Conservation (phyloP, 92 coral and sea anemone species). For the Phenganax stokvisi region DNA sequence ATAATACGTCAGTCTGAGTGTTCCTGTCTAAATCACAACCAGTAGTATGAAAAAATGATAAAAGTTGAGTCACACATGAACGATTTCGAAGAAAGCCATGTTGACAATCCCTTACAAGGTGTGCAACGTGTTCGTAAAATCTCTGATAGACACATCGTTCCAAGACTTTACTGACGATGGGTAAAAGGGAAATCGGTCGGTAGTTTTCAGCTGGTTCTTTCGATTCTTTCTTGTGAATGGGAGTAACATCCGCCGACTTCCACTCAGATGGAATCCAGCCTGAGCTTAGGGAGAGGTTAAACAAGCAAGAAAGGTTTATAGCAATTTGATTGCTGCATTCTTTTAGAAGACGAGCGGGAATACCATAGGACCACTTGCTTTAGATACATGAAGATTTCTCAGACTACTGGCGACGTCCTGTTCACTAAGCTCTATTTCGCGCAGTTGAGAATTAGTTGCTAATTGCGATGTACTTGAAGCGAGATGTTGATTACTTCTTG, state of each 20-base stretch:
- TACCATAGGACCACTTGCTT: conserved; percentile 22
- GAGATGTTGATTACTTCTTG: conserved; percentile 4
- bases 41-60: not conserved
- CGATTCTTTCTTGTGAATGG: conserved; percentile 8
- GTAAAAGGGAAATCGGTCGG: not conserved
- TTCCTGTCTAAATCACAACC: not conserved
- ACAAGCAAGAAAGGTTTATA: not conserved
- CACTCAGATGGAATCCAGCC: not conserved
- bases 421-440: not conserved
- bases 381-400: conserved; percentile 9
- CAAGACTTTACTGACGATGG: conserved; percentile 12
- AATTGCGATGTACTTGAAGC: not conserved
- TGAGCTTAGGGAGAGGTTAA: conserved; percentile 22
- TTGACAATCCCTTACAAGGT: not conserved
- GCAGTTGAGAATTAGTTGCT: not conserved
- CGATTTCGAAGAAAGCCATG: conserved; percentile 21
- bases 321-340: conserved; percentile 11
- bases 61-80: not conserved
- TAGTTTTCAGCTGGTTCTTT: not conserved
- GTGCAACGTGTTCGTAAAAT: not conserved
- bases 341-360: conserved; percentile 11
- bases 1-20: not conserved
- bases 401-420: not conserved
- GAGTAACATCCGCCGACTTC: conserved; percentile 2
- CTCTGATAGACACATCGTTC: not conserved